Conservation (phyloP, 2,113 vertebrate species). For the Rhinoptilus africanus region DNA sequence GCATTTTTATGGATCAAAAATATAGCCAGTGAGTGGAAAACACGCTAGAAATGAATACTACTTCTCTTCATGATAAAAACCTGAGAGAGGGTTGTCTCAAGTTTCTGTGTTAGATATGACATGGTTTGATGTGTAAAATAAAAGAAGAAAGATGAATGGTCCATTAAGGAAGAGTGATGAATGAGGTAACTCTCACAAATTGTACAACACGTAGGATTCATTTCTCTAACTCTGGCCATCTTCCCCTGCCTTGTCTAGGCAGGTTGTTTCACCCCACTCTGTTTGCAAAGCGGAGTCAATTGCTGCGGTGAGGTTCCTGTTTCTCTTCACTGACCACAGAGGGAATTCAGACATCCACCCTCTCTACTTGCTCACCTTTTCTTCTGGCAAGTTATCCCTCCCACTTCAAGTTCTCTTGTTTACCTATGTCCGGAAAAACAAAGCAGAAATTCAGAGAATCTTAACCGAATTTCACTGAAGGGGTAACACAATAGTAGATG, state of each 20-base stretch:
- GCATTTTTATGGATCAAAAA: neutral
- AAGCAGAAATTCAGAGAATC: neutral
- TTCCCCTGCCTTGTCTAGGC: neutral
- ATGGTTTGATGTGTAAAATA: neutral
- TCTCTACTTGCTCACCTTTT: neutral
- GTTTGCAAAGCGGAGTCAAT: neutral
- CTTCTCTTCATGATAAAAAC: neutral
- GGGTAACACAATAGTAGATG: neutral
- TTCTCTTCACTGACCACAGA: neutral
- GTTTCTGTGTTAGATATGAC: neutral
- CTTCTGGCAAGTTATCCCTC: neutral
- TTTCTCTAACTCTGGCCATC: neutral
- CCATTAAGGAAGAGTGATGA: neutral
- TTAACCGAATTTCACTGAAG: neutral
- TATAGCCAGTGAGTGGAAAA: neutral
- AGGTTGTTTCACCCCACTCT: neutral
- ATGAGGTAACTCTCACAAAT: neutral
- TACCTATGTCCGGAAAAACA: neutral
- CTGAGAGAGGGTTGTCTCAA: neutral
- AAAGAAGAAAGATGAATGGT: neutral
- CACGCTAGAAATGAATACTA: neutral
- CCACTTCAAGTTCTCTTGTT: neutral
- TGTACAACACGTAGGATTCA: neutral
- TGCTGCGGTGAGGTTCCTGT: neutral
- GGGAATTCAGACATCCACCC: neutral